Percentiles rank a stretch among this genome's conserved stretches.
Conservation (phyloP, 2,797 vertebrate genomes). For the Alectoris magna region DNA sequence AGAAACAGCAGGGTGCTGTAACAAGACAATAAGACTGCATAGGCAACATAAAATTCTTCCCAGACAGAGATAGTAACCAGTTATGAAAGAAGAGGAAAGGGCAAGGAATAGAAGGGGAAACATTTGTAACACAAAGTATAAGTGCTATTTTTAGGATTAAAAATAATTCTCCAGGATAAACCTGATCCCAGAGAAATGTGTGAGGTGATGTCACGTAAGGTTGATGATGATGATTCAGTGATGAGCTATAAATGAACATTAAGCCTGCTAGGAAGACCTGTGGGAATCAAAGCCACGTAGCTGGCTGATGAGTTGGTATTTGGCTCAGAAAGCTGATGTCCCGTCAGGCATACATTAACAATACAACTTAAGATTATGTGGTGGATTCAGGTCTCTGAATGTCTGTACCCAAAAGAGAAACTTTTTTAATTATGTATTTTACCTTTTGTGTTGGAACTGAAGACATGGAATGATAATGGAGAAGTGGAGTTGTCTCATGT, state of each 20-base stretch:
- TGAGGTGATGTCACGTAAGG: neutral
- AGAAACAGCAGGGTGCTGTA: neutral
- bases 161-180: neutral
- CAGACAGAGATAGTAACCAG: neutral
- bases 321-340: neutral
- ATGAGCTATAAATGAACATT: neutral
- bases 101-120: neutral
- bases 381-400: neutral
- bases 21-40: neutral
- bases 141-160: neutral
- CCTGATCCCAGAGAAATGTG: neutral
- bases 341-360: neutral
- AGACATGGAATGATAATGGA: neutral
- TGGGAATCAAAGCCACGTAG: neutral
- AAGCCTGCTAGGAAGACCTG: neutral
- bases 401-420: neutral
- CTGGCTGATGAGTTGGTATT: neutral
- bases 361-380: neutral
- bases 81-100: neutral
- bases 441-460: neutral
- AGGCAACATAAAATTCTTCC: neutral
- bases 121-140: neutral
- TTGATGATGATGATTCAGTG: neutral
- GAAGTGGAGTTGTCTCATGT: neutral
- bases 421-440: neutral